Evolutionary conservation across 2,113 vertebrate species (phyloP).

Genomic region (Corapipo altera): DNA sequence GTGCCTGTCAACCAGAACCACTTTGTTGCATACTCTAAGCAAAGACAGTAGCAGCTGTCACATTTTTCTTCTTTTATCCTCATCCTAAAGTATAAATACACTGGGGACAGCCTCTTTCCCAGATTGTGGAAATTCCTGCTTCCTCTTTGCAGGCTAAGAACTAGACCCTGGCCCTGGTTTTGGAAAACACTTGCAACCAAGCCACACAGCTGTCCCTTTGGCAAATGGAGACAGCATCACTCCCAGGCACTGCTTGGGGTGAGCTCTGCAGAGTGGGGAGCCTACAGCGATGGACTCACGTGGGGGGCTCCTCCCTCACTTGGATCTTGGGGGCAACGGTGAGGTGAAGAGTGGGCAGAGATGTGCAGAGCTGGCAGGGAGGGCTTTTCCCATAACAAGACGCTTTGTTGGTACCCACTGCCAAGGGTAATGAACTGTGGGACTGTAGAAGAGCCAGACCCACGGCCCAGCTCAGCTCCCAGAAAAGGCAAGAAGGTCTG

Average conservation of each 20-base stretch:
- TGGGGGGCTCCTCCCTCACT: rapidly evolving
- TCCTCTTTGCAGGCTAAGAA: neutral
- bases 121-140: neutral
- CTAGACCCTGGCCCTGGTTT: neutral
- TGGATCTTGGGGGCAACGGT: neutral
- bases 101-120: neutral
- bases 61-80: neutral
- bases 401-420: neutral
- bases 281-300: neutral
- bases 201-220: neutral
- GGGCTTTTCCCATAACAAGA: neutral
- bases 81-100: neutral
- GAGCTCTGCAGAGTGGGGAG: neutral
- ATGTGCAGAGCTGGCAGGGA: neutral
- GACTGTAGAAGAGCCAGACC: neutral
- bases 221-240: neutral
- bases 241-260: neutral
- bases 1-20: neutral
- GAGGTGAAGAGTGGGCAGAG: neutral
- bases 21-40: neutral
- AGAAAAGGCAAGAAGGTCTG: neutral
- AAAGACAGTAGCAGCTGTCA: neutral
- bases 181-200: neutral
- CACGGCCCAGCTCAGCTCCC: neutral
- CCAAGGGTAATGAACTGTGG: neutral